A percentile compares a stretch with the other conserved stretches of the same genome.
Conservation (phyloP, 2,797 vertebrate genomes). For the Pangasius djambal region DNA sequence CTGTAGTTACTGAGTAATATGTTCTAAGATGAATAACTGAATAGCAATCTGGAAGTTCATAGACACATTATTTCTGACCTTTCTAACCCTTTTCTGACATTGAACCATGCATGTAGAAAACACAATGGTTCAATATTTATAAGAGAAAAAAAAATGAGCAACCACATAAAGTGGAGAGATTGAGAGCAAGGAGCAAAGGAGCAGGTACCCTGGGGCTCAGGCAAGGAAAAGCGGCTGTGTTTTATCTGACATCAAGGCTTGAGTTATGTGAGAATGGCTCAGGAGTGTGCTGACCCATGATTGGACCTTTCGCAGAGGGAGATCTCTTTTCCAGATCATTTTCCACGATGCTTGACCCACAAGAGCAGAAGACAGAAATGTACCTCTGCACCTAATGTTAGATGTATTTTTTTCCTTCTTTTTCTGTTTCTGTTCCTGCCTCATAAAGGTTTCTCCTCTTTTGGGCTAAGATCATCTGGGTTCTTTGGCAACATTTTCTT, state of each 20-base stretch:
- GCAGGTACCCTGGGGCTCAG: constrained; percentile 21
- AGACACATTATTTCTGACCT: constrained; percentile 2
- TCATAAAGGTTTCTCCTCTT: neutral
- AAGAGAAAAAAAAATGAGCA: constrained; percentile 27
- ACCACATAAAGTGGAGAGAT: neutral
- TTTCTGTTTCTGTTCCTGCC: neutral
- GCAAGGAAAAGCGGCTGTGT: constrained; percentile 40
- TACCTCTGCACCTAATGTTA: neutral
- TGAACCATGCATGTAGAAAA: neutral
- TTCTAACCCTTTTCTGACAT: neutral
- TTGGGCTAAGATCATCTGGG: neutral
- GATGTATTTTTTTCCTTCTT: neutral
- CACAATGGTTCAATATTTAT: constrained; percentile 36
- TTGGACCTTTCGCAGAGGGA: constrained; percentile 40
- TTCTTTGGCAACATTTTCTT: neutral
- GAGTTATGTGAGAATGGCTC: constrained; percentile 45
- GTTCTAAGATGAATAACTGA: neutral
- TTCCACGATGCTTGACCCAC: constrained; percentile 24
- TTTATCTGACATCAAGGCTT: constrained; percentile 53
- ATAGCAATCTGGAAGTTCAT: constrained; percentile 1
- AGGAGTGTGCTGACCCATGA: constrained; percentile 54
- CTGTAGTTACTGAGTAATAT: neutral
- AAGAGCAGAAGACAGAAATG: constrained; percentile 31
- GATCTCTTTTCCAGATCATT: constrained; percentile 51
- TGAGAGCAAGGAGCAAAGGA: neutral